Conservation (phyloP, 2,888 invertebrate species). For the Monoplex corrugatus region DNA sequence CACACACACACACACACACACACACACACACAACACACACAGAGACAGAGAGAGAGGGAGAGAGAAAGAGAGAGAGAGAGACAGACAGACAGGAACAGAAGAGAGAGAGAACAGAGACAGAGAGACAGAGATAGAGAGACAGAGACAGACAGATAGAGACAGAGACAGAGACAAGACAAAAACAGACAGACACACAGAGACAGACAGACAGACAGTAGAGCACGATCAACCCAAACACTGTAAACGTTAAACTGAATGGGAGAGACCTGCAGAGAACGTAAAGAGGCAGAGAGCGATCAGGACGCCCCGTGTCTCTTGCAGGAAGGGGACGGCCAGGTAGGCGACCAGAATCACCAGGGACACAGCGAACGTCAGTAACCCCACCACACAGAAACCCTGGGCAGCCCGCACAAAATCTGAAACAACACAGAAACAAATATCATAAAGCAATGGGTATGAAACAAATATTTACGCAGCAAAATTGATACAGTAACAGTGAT, state of each 20-base stretch:
- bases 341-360: constrained; percentile 60
- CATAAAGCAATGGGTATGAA: too few species aligned
- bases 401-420: constrained; percentile 61
- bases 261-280: constrained; percentile 60
- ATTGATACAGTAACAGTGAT: too few species aligned
- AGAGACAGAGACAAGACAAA: too few species aligned
- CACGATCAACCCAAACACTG: not conserved
- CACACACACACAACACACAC: too few species aligned
- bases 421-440: not conserved
- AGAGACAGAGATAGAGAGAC: not conserved
- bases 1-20: too few species aligned
- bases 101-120: too few species aligned
- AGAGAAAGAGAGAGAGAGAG: not conserved
- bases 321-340: constrained; percentile 59
- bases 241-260: not conserved
- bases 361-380: constrained; percentile 58
- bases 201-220: not conserved
- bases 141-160: constrained; percentile 16
- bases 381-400: constrained; percentile 61
- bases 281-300: constrained; percentile 60
- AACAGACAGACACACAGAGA: constrained; percentile 8
- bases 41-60: constrained; percentile 10
- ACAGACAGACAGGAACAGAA: not conserved
- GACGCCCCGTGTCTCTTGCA: constrained; percentile 58
- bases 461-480: too few species aligned